These are phyloP conservation scores for Arvicanthis niloticus DNA, from an alignment of 2,113 vertebrate genomes.

Conservation along the genomic window DNA sequence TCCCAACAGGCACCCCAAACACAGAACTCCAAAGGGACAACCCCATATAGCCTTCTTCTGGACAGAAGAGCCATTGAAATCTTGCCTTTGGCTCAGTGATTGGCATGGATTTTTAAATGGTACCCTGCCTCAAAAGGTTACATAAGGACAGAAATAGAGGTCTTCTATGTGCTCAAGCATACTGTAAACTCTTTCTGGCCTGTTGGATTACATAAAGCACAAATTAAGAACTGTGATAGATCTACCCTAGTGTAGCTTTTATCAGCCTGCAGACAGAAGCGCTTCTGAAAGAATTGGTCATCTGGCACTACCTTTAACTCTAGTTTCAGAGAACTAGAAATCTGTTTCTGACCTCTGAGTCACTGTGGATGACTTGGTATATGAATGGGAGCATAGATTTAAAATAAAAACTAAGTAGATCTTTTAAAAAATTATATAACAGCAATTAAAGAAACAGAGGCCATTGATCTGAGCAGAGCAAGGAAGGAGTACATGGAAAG, in stretches of 20 bases:
- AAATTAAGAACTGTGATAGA: constrained; percentile 97
- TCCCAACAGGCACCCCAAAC: constrained; percentile 19
- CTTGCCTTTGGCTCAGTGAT: neutral
- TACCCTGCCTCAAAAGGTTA: constrained; percentile 15
- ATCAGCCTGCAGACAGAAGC: constrained; percentile 91
- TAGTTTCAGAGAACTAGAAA: neutral
- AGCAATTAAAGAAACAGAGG: neutral
- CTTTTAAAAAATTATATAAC: neutral
- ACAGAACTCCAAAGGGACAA: constrained; percentile 8
- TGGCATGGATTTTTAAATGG: constrained; percentile 41
- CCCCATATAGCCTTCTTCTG: neutral
- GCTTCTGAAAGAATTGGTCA: constrained; percentile 90
- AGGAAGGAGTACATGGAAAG: too few species aligned
- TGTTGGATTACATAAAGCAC: constrained; percentile 97
- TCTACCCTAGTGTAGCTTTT: constrained; percentile 98
- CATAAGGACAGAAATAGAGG: constrained; percentile 68
- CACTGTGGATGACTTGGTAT: neutral
- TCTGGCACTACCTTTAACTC: neutral
- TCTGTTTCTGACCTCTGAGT: neutral
- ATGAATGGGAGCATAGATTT: too few species aligned
- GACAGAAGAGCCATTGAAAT: neutral
- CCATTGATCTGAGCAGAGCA: neutral
- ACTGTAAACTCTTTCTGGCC: constrained; percentile 98
- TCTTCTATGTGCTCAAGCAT: constrained; percentile 96
- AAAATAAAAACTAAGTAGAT: neutral